Evolutionary conservation across 2,888 invertebrate genomes (phyloP).

Genomic region (Pristionchus fissidentatus): DNA sequence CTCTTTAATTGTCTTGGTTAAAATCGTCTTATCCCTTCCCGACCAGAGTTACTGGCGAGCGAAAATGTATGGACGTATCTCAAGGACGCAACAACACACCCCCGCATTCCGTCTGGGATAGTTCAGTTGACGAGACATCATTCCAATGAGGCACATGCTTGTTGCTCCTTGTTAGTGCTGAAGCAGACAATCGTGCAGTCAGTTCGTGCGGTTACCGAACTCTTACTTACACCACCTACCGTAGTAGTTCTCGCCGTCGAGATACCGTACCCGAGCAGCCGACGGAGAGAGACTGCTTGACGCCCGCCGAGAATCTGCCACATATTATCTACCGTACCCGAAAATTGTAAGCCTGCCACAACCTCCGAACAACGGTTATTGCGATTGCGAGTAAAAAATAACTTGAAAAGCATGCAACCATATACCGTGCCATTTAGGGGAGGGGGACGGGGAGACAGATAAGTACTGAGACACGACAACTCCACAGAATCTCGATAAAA

Average conservation of each 20-base stretch:
- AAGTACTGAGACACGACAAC: neutral
- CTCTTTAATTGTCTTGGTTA: too few relatives aligned
- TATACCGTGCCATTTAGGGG: too few relatives aligned
- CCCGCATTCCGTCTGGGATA: neutral
- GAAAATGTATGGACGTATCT: too few relatives aligned
- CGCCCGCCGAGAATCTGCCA: conserved; percentile 28
- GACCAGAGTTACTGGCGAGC: too few relatives aligned
- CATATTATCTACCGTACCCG: neutral
- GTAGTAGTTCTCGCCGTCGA: neutral
- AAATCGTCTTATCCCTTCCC: too few relatives aligned
- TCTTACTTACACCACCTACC: neutral
- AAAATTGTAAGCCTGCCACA: neutral
- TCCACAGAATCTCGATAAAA: neutral
- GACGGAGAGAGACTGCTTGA: conserved; percentile 11
- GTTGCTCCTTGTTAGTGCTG: neutral
- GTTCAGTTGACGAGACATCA: neutral
- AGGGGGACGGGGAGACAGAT: neutral
- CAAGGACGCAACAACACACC: neutral
- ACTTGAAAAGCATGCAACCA: too few relatives aligned
- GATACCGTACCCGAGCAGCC: conserved; percentile 22
- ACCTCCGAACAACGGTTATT: neutral
- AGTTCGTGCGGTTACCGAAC: neutral
- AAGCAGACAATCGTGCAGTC: neutral
- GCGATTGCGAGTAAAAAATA: too few relatives aligned
- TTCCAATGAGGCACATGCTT: conserved; percentile 25